Percentiles rank a stretch among this genome's conserved stretches.
Evolutionary conservation across 2,888 invertebrate genomes (phyloP).

Genomic region (Eugnorisma glareosa): DNA sequence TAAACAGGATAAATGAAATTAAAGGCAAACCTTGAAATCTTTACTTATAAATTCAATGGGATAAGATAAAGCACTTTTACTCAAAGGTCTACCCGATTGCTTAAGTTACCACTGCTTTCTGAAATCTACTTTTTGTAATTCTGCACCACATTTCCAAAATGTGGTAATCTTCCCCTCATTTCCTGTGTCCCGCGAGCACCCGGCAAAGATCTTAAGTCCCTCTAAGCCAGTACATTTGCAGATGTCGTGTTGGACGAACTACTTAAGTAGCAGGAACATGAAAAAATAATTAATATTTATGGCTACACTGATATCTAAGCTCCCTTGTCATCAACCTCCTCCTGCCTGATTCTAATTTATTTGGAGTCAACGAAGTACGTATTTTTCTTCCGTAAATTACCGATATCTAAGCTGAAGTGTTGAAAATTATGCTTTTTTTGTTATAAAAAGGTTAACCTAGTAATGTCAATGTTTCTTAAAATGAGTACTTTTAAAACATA

Average conservation of each 20-base stretch:
- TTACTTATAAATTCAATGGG: too few relatives aligned
- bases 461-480: too few relatives aligned
- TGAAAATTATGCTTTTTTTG: background rate
- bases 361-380: background rate
- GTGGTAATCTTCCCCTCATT: background rate
- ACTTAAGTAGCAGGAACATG: background rate
- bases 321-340: background rate
- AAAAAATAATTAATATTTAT: background rate
- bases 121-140: background rate
- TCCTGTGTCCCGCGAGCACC: background rate
- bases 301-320: conserved; percentile 2
- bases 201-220: background rate
- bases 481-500: background rate
- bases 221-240: background rate
- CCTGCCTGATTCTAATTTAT: background rate
- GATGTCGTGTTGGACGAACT: background rate
- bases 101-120: too few relatives aligned
- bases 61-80: too few relatives aligned
- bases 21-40: too few relatives aligned
- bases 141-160: background rate
- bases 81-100: too few relatives aligned
- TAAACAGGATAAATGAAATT: too few relatives aligned
- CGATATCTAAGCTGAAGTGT: background rate
- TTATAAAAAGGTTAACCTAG: too few relatives aligned
- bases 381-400: background rate